Conservation (phyloP, 2,888 invertebrate species). For the Bugulina stolonifera region DNA sequence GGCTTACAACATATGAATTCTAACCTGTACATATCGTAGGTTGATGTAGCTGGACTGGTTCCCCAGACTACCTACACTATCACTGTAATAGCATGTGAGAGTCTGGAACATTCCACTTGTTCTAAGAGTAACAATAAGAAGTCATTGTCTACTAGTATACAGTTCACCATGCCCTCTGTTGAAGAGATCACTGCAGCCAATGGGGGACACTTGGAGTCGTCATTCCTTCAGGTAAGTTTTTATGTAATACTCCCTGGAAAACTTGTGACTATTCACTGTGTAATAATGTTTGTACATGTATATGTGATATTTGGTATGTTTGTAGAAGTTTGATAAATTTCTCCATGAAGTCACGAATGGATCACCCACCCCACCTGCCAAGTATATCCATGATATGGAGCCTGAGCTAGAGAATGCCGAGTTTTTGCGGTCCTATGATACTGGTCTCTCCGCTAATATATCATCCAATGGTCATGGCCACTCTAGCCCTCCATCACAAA, state of each 20-base stretch:
- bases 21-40: not conserved
- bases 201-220: not conserved
- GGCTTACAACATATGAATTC: no score
- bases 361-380: not conserved
- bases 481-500: not conserved
- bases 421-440: not conserved
- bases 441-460: not conserved
- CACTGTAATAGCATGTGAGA: not conserved
- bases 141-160: not conserved
- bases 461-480: not conserved
- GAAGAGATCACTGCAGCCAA: not conserved
- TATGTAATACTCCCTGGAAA: no score
- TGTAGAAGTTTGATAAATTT: slow-evolving; percentile 16
- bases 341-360: not conserved
- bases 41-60: slow-evolving; percentile 2
- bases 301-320: not conserved
- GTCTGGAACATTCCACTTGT: not conserved
- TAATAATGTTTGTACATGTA: not conserved
- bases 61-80: not conserved
- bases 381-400: not conserved
- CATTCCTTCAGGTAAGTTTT: slow-evolving; percentile 3
- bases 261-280: no score
- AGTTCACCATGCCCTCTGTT: slow-evolving; percentile 20
- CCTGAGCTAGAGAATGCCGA: not conserved
- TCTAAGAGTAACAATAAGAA: not conserved